Evolutionary conservation across 2,113 vertebrate species (phyloP), one percentile per base, ranked within the genome.

Genomic region (Motacilla tschutschensis): DNA sequence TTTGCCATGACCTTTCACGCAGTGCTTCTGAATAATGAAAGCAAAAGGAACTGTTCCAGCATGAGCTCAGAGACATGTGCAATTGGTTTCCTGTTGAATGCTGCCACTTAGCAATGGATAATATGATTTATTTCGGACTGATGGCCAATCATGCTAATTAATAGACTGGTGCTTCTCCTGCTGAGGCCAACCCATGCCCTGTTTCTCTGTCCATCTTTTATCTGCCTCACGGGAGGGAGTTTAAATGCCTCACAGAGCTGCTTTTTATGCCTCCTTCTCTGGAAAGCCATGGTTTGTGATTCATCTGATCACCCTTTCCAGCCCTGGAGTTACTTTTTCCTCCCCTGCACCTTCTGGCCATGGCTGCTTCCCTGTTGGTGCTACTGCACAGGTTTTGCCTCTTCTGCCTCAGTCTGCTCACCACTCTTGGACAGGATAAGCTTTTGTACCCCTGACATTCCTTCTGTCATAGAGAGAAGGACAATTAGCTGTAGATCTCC

Each of bases 51-150:
- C n/a, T 31, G 38, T 83, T 76, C 26, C 51, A 87, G 55, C 72
- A 43, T 0, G 12, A 83, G 48, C 60, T 31, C 41, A 26, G 54
- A 77, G 46, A 35, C 3, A 0, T 1, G 17, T 41, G 74, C 48
- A 58, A 14, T 83, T 87, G 74, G 41, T 54, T 58, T 77, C 44
- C 54, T 20, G 17, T 22, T 1, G 1, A 77, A 40, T 67, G 48
- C 58, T 80, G 80, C 53, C 57, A 33, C 62, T 85, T 85, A 28
- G 28, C 53, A 73, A 10, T 47, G 50, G 41, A 16, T 78, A 50
- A 59, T 63, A 17, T n/a, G 29, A 80, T 87, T 83, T 92, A 13
- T 87, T 83, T 74, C 59, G 85, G 72, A 77, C 40, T 65, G 64
- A n/a, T 7, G 12, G 65, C 65, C 57, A 59, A 1, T 71, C 33